Base-by-base conservation (phyloP, 2,113 vertebrate species). In the Callopanchax toddi region DNA sequence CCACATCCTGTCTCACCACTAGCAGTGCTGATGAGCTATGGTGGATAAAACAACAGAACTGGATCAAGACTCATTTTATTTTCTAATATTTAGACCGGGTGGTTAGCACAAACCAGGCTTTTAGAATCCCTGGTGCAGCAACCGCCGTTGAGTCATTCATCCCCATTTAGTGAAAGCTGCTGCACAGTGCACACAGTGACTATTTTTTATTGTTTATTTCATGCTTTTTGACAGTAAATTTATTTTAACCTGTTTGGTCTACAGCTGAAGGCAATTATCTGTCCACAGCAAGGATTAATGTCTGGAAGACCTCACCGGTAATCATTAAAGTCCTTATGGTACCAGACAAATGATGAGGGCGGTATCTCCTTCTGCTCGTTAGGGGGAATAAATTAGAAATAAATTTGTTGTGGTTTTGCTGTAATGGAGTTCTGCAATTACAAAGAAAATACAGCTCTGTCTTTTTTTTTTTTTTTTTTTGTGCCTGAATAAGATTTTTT, bases 381-480 rank as follows among this genome's bases (percentile, higher is more conserved):
- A 9, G 42, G 59, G 81, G 56, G 67, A 84, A 87, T 79, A 26
- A 71, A 77, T 81, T 82, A 82, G 63, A 79, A 83, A 87, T 79
- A 21, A 66, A 75, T 79, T 82, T 79, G 81, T 74, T 74, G 49
- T 71, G 77, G 44, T 18, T 36, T 50, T 16, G 10, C 45, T 25
- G 26, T 71, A 60, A 79, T 67, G 69, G 67, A 72, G 64, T 72
- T 64, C 26, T 60, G 66, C 22, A 52, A 62, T 67, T 36, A 64
- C 22, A 77, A 50, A 65, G 25, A 49, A 56, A 51, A 32, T 22
- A 16, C 13, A 53, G 73, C 22, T 71, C 20, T 57, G 56, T 32
- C 54, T 76, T 74, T 77, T 76, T 74, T 73, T n/a, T n/a, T n/a
- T n/a, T n/a, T n/a, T n/a, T n/a, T n/a, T n/a, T 76, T 74, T 73